Evolutionary conservation across 2,797 vertebrate genomes (phyloP).

Genomic region (Sebastes minor): DNA sequence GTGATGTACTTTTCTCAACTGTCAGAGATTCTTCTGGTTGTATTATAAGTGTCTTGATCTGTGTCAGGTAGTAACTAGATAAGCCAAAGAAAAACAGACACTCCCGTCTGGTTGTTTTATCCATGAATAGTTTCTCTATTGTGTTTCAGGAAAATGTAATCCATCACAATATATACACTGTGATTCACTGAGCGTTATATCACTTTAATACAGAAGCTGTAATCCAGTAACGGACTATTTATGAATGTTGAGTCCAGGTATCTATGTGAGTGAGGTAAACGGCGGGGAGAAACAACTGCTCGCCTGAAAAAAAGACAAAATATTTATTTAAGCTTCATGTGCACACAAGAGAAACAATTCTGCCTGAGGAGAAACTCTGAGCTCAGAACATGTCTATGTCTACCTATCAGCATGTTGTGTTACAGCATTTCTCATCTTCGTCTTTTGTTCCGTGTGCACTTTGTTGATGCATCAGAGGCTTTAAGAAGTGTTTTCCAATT

Average conservation of each 20-base stretch:
- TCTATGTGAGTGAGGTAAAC: neutral
- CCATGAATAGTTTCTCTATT: neutral
- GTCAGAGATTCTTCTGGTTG: neutral
- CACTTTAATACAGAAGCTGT: neutral
- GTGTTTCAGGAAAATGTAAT: neutral
- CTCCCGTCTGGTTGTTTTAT: neutral
- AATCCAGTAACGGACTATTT: neutral
- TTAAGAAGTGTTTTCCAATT: neutral
- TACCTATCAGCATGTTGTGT: too few species aligned
- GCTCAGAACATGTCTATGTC: too few species aligned
- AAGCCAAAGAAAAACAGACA: neutral
- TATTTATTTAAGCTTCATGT: neutral
- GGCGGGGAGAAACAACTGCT: neutral
- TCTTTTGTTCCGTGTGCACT: too few species aligned
- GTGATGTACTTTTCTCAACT: neutral
- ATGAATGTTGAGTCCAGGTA: neutral
- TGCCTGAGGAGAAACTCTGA: too few species aligned
- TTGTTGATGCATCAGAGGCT: neutral
- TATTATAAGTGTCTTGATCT: neutral
- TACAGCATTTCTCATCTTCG: too few species aligned
- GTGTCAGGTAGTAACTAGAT: neutral
- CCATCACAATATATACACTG: neutral
- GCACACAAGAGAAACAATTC: too few species aligned
- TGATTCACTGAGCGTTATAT: fast-evolving
- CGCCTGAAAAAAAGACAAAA: neutral